phyloP scores from a whole-genome alignment of 1,140 invertebrate genomes.

The Bicyclus anynana region DNA sequence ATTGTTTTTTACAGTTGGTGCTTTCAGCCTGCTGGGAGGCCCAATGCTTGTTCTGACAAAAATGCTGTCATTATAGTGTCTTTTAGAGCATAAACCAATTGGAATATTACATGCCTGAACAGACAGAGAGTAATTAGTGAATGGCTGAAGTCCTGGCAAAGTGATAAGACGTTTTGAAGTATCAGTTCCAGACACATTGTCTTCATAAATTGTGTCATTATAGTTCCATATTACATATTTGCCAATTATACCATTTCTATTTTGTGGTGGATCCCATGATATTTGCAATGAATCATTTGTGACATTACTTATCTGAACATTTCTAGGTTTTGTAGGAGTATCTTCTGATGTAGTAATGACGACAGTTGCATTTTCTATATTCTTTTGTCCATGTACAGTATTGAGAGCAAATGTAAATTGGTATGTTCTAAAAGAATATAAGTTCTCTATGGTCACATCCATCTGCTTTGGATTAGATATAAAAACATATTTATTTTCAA shows the following conservation, averaged over 20 bases:
- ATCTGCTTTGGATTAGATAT: conserved; percentile 49
- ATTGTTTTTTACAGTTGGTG: conserved; percentile 70
- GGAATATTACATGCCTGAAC: conserved; percentile 85
- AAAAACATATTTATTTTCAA: conserved; percentile 58
- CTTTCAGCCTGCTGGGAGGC: conserved; percentile 73
- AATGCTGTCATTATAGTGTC: conserved; percentile 58
- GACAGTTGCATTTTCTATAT: conserved; percentile 82
- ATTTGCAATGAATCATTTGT: conserved; percentile 83
- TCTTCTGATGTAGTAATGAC: conserved; percentile 87
- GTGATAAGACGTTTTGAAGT: conserved; percentile 41
- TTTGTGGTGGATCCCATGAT: conserved; percentile 82
- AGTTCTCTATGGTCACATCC: conserved; percentile 72
- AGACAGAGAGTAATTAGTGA: conserved; percentile 82
- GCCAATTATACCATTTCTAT: conserved; percentile 85
- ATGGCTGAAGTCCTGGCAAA: conserved; percentile 62
- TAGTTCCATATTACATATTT: conserved; percentile 83
- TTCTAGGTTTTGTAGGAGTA: conserved; percentile 77
- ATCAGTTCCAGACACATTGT: conserved; percentile 42
- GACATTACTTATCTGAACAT: conserved; percentile 79
- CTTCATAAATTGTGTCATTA: conserved; percentile 39
- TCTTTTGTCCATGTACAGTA: conserved; percentile 83
- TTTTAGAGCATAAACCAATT: conserved; percentile 75
- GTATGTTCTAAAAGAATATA: conserved; percentile 89
- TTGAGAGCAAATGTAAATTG: conserved; percentile 84
- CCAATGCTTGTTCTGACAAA: conserved; percentile 79